A percentile compares a stretch with the other conserved stretches of the same genome.
Evolutionary conservation across 2,888 invertebrate genomes (phyloP).

Genomic region (Ormyrus thymus): DNA sequence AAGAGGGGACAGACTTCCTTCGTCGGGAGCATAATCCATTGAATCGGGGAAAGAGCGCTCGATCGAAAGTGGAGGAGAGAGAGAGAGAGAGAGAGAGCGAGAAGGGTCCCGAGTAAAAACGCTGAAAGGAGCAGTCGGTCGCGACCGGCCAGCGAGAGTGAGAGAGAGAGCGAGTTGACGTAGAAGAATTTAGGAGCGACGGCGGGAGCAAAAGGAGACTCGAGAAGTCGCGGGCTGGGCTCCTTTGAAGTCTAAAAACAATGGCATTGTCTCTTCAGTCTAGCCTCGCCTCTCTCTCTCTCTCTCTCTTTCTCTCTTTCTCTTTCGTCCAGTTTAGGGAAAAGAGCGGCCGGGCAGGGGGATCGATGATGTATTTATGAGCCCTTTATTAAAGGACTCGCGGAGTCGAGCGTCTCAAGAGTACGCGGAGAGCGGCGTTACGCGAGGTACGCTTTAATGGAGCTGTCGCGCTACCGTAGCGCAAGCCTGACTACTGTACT

Average conservation of each 20-base stretch:
- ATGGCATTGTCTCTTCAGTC: slow-evolving; percentile 75
- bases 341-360: slow-evolving; percentile 30
- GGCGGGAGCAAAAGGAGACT: slow-evolving; percentile 67
- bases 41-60: neutral
- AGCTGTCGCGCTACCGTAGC: slow-evolving; percentile 30
- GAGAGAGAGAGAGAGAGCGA: neutral
- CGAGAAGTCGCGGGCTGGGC: slow-evolving; percentile 69
- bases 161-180: slow-evolving; percentile 60
- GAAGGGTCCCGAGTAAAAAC: slow-evolving; percentile 27
- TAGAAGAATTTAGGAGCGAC: slow-evolving; percentile 75
- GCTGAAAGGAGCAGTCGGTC: neutral
- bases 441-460: slow-evolving; percentile 37
- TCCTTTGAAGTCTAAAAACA: slow-evolving; percentile 75
- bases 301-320: slow-evolving; percentile 40
- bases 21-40: slow-evolving; percentile 9
- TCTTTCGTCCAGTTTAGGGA: slow-evolving; percentile 55
- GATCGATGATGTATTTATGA: slow-evolving; percentile 54
- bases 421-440: neutral
- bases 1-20: neutral
- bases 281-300: slow-evolving; percentile 61
- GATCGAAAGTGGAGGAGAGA: neutral
- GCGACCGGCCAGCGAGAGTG: neutral
- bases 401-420: neutral
- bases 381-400: slow-evolving; percentile 48
- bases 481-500: no score